Percentiles rank a stretch among this genome's conserved stretches.
phyloP scores from a whole-genome alignment of 1,140 invertebrate species.

The Penaeus indicus region DNA sequence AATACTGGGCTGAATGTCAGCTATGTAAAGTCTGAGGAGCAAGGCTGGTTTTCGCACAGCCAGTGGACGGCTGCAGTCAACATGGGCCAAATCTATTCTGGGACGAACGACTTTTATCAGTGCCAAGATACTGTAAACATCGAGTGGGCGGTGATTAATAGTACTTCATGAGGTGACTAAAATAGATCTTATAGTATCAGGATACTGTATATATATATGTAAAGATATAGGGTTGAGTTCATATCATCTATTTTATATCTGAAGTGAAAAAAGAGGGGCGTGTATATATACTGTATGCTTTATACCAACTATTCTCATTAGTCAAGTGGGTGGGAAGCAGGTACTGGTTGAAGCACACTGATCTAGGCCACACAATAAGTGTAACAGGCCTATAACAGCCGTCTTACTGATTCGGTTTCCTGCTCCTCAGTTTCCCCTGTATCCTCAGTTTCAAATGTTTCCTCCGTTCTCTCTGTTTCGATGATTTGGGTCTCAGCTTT shows the following conservation, averaged over 20 bases:
- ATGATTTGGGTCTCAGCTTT: slow-evolving; percentile 44
- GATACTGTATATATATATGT: no score
- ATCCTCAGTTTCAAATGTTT: slow-evolving; percentile 45
- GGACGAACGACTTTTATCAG: neutral
- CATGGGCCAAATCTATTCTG: neutral
- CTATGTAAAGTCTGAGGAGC: slow-evolving; percentile 18
- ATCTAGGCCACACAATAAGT: slow-evolving; percentile 25
- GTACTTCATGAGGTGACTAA: no score
- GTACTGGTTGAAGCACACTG: slow-evolving; percentile 32
- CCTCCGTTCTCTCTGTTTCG: slow-evolving; percentile 48
- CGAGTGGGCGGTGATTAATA: no score
- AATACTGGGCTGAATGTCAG: slow-evolving; percentile 28
- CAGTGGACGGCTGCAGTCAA: slow-evolving; percentile 28
- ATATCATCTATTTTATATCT: slow-evolving; percentile 5
- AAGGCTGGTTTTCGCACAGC: slow-evolving; percentile 10
- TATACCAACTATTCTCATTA: neutral
- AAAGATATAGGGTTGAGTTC: no score
- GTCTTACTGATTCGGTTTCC: slow-evolving; percentile 58
- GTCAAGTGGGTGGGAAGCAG: slow-evolving; percentile 14
- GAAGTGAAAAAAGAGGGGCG: neutral
- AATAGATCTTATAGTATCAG: no score
- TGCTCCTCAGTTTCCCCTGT: slow-evolving; percentile 49
- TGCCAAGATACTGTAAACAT: no score
- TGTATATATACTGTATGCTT: slow-evolving; percentile 22
- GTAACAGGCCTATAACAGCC: neutral